Conservation (phyloP, 2,888 invertebrate species). For the Acrocera orbiculus region DNA sequence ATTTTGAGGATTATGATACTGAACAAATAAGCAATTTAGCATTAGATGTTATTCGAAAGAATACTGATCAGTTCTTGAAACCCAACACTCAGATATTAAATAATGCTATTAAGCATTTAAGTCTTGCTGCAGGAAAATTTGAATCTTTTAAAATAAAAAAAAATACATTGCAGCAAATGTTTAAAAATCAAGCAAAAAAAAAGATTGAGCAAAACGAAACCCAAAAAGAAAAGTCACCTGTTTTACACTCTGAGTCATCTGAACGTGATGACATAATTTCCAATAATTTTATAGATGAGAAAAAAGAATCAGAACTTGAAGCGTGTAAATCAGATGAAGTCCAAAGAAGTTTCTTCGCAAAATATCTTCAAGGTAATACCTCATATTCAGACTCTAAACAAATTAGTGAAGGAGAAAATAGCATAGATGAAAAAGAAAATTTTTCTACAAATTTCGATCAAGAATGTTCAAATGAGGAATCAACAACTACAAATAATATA, state of each 20-base stretch:
- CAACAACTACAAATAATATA: no score
- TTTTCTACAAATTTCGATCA: no score
- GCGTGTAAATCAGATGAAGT: neutral
- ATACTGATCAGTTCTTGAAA: conserved; percentile 29
- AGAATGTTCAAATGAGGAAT: no score
- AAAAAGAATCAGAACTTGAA: neutral
- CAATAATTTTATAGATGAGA: neutral
- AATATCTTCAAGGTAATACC: neutral
- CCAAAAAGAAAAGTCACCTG: neutral
- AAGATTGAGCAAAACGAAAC: conserved; percentile 9
- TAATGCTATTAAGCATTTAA: conserved; percentile 48
- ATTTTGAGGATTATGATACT: conserved; percentile 42
- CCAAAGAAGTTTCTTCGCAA: neutral
- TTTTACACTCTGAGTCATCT: neutral
- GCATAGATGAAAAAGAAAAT: no score
- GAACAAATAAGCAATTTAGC: conserved; percentile 48
- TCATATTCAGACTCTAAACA: neutral
- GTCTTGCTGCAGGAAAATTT: conserved; percentile 67
- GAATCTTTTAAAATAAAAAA: conserved; percentile 38
- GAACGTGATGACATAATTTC: neutral
- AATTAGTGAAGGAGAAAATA: no score
- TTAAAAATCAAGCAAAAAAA: conserved; percentile 30
- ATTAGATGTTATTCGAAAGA: conserved; percentile 47
- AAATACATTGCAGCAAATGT: conserved; percentile 40
- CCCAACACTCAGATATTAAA: conserved; percentile 19